Percentiles rank a stretch among this genome's conserved stretches.
Conservation (phyloP, 2,888 invertebrate genomes). For the Drosophila mimetica region DNA sequence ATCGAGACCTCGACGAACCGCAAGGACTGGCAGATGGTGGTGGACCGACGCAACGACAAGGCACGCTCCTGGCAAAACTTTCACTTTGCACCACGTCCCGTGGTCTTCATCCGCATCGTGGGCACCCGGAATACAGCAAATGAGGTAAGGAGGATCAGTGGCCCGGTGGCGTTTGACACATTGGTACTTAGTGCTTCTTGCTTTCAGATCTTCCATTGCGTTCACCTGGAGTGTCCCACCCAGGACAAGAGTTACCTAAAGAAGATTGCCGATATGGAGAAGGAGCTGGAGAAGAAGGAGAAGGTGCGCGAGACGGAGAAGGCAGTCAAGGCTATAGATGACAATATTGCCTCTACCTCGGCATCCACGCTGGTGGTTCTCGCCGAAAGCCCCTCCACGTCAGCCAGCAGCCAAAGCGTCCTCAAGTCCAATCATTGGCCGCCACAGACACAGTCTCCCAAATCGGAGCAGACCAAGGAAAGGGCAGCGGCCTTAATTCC, state of each 20-base stretch:
- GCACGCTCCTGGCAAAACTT: conserved; percentile 98
- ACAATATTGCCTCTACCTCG: conserved; percentile 55
- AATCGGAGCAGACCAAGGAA: conserved; percentile 9
- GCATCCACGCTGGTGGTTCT: conserved; percentile 29
- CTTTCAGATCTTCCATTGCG: conserved; percentile 96
- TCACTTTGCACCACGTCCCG: conserved; percentile 92
- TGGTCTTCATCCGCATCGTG: conserved; percentile 96
- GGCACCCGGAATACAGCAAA: conserved; percentile 99
- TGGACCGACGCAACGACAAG: conserved; percentile 93
- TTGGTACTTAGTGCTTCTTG: conserved; percentile 36
- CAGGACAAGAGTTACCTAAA: conserved; percentile 84
- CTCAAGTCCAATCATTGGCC: conserved; percentile 33
- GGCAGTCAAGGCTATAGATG: conserved; percentile 14
- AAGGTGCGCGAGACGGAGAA: conserved; percentile 31
- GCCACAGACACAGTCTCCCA: conserved; percentile 19
- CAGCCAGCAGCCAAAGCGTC: conserved; percentile 13
- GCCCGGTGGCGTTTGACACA: fast-evolving
- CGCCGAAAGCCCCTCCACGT: conserved; percentile 2
- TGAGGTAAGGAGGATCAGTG: conserved; percentile 87
- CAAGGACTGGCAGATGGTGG: conserved; percentile 95
- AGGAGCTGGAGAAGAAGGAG: conserved; percentile 58
- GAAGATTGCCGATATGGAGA: conserved; percentile 54
- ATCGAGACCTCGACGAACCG: conserved; percentile 97
- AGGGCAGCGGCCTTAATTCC: background rate
- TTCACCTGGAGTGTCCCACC: conserved; percentile 98